phyloP scores from a whole-genome alignment of 1,140 invertebrate genomes.

The Melanaphis sacchari region DNA sequence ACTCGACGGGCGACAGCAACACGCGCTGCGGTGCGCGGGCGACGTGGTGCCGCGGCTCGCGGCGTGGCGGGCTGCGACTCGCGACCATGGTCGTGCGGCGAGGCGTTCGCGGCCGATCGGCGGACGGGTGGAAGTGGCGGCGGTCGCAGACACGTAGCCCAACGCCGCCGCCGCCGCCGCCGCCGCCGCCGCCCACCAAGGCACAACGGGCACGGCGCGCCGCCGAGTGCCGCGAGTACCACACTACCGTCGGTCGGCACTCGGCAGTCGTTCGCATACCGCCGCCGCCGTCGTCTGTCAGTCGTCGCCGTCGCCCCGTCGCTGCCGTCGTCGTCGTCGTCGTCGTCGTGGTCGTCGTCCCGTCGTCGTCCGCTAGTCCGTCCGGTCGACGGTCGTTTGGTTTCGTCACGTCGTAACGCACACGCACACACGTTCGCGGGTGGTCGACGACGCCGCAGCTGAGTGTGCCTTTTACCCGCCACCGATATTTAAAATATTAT shows the following conservation, averaged over 20 bases:
- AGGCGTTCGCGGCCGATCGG: too few relatives aligned
- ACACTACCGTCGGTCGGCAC: too few relatives aligned
- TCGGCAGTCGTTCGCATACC: constrained; percentile 29
- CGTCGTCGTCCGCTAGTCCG: neutral
- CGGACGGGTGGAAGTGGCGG: neutral
- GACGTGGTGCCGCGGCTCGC: neutral
- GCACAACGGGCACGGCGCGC: neutral
- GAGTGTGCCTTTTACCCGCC: neutral
- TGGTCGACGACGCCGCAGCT: too few relatives aligned
- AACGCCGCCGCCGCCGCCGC: neutral
- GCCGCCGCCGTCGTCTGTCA: neutral
- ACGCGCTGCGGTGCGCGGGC: neutral
- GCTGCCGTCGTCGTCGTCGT: neutral
- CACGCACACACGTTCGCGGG: neutral
- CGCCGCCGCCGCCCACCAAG: too few relatives aligned
- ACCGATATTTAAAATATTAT: neutral
- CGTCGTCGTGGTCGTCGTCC: neutral
- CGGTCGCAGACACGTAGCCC: constrained; percentile 30
- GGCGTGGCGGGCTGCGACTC: neutral
- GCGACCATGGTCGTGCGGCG: neutral
- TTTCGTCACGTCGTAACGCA: neutral
- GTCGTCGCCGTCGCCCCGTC: neutral
- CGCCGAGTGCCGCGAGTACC: neutral
- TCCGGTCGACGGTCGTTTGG: neutral
- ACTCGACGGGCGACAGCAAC: neutral